Base-by-base conservation (phyloP, 2,888 invertebrate species). In the Limnephilus lunatus region DNA sequence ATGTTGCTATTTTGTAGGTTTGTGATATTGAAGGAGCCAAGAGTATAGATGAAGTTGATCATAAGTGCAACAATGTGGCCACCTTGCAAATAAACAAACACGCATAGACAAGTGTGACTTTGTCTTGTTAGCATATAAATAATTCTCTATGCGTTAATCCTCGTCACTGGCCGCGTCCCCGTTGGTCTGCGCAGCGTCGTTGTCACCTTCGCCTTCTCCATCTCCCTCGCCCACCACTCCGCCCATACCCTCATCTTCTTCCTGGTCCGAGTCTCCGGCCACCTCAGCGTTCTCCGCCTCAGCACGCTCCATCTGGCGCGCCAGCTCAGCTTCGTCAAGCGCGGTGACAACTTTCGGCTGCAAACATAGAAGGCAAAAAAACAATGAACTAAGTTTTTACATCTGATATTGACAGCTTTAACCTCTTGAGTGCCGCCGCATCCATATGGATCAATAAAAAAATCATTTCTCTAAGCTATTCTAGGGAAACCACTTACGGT, bases 301-400 rank as follows among this genome's bases (percentile, higher is more conserved):
- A 25, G 99, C 98, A 94, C 98, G 97, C 96, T 99, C 99, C 97
- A 99, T 98, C 95, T 99, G 98, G 94, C 98, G 97, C 90, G 98
- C 98, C 94, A 99, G 96, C 95, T 99, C 99, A 2, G 99, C 99
- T 95, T 99, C 99, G 95, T 99, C 99, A 31, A 98, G 98, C 91
- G 99, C 99, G 1, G 99, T 99, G 48, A 99, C 99, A 94, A 99
- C 99, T 96, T 99, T 99, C 85, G 99, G 99, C 98, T 98, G 95
- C 0, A 94, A 68, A 68, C 19, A 68, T 68, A 19, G 0, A 68
- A 68, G 0, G 31, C 82, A 32, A 82, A 82, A 31, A 82, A 82
- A 31, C 30, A 82, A 82, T 68, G 25, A 25, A 68, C 19, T 68
- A 3, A 25, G 53, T 68, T 19, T 68, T 68, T 48, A 15, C 48